These are phyloP conservation scores for Austrolebias charrua DNA, from an alignment of 2,797 vertebrate genomes.

Conservation along the genomic window DNA sequence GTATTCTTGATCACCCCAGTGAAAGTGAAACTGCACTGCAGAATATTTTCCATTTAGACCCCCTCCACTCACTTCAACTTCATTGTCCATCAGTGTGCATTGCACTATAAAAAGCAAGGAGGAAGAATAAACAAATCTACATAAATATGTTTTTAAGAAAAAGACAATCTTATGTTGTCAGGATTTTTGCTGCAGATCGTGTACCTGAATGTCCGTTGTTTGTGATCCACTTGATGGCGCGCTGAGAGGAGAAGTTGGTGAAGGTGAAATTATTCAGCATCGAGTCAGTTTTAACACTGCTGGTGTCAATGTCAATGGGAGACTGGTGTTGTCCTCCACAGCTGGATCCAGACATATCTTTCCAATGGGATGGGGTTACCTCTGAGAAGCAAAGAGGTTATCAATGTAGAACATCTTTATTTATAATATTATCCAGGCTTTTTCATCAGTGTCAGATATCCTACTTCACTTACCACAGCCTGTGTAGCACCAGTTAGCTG, in stretches of 20 bases:
- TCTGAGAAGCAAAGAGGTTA: slow-evolving; percentile 11
- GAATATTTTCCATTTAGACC: slow-evolving; percentile 65
- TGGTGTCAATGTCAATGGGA: slow-evolving; percentile 65
- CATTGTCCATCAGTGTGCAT: slow-evolving; percentile 21
- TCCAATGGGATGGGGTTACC: slow-evolving; percentile 57
- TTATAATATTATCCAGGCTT: neutral
- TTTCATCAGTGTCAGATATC: neutral
- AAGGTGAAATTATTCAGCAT: slow-evolving; percentile 50
- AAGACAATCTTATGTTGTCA: too few relatives aligned
- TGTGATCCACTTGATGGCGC: slow-evolving; percentile 12
- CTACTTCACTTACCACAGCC: slow-evolving; percentile 59
- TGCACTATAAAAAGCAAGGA: slow-evolving; percentile 50
- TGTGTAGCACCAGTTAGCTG: slow-evolving; percentile 67
- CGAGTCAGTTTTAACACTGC: neutral
- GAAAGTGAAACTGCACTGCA: slow-evolving; percentile 71
- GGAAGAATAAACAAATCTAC: neutral
- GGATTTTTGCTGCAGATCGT: too few relatives aligned
- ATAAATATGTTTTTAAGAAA: neutral
- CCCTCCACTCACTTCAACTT: slow-evolving; percentile 57
- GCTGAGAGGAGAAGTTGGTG: slow-evolving; percentile 43
- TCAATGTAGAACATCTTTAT: neutral
- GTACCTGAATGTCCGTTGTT: slow-evolving; percentile 66
- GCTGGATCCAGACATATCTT: neutral
- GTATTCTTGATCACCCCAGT: slow-evolving; percentile 62
- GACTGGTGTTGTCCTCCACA: slow-evolving; percentile 67